A percentile compares a stretch with the other conserved stretches of the same genome.
Conservation (phyloP, 2,888 invertebrate genomes). For the Polydrusus cervinus region DNA sequence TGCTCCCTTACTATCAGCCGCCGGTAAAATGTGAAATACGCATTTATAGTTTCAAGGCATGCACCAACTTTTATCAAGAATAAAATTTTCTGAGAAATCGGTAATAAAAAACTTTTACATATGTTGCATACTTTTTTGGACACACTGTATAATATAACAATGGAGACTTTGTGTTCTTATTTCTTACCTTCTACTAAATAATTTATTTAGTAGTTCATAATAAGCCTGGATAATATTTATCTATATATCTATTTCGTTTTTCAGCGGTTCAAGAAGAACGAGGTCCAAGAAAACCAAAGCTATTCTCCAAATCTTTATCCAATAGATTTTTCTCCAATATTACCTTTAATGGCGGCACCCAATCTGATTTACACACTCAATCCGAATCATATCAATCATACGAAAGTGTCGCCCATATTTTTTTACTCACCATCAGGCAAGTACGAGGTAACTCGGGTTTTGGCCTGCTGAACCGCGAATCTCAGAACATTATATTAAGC, state of each 20-base stretch:
- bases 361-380: conserved; percentile 27
- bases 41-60: too few species aligned
- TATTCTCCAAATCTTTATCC: conserved; percentile 39
- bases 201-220: too few species aligned
- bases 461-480: conserved; percentile 69
- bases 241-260: neutral
- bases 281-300: conserved; percentile 79
- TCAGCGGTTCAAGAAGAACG: conserved; percentile 89
- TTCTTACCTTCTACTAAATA: too few species aligned
- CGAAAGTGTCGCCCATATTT: conserved; percentile 76
- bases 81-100: too few species aligned
- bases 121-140: too few species aligned
- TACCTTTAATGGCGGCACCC: conserved; percentile 9
- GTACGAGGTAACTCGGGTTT: conserved; percentile 75
- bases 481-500: conserved; percentile 76
- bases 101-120: too few species aligned
- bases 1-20: too few species aligned
- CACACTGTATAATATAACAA: too few species aligned
- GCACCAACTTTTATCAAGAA: too few species aligned
- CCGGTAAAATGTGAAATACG: too few species aligned
- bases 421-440: conserved; percentile 75
- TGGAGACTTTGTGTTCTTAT: too few species aligned
- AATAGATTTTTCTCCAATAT: conserved; percentile 35
- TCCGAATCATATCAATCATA: conserved; percentile 67
- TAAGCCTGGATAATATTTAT: neutral